Base-by-base conservation (phyloP, 92 coral and sea anemone genomes). In the Heteractis magnifica region DNA sequence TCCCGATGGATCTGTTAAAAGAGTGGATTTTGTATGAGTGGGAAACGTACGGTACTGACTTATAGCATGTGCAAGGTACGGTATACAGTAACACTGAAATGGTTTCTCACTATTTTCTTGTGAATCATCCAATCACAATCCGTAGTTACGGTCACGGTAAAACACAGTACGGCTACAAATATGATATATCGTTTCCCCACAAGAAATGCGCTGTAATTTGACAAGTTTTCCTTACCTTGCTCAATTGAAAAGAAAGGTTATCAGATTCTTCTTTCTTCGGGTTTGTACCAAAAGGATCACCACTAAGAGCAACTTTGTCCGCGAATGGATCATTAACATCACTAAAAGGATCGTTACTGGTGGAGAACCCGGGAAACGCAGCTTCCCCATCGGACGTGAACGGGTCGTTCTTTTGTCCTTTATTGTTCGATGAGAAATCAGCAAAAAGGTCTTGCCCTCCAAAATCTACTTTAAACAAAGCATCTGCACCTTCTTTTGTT, bases 261-360 rank as follows among this genome's bases (percentile, higher is more conserved):
- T 62, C 18, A 4, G 70, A 76, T 18, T 81, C 83, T 12, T 87
- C 82, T 68, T 82, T 83, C 64, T 83, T 83, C 3, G 92, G 87
- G 77, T 86, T 94, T 50, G 82, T 88, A 55, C 86, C 88, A 87
- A 97, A 97, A 6, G 98, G 99, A 78, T 97, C 97, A 12, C 78
- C 88, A 48, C 70, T 77, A 62, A 89, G 55, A 71, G 86, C 86
- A 23, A 86, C 81, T 75, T 89, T 91, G 48, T 90, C 95, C 1
- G 98, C 98, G 91, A 97, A 97, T 19, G 99, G 99, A 79, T 97
- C 99, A 80, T 84, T 89, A 64, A 87, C 78, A 65, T 94, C 99
- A 71, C 89, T 84, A 86, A 97, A 97, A 4, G 99, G 99, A 78
- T 97, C 99, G 41, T 77, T 73, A 16, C 50, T 75, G 55, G 94